Evolutionary conservation across 2,888 invertebrate genomes (phyloP).

Genomic region (Atherix ibis): DNA sequence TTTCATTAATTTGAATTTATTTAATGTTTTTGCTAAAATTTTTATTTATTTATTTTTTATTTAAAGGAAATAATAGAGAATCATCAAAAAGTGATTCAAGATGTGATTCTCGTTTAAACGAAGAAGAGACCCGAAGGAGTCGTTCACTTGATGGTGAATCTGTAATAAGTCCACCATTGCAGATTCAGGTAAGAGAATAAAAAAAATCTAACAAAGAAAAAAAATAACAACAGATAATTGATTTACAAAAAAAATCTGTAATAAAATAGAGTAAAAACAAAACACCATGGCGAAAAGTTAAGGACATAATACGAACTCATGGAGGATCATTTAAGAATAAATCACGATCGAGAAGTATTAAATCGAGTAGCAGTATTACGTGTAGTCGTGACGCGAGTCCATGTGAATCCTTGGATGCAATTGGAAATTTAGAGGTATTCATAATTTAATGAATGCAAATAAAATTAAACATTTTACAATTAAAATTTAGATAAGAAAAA

Average conservation of each 20-base stretch:
- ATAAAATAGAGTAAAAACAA: conserved; percentile 37
- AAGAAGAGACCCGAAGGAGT: conserved; percentile 20
- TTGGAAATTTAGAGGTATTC: conserved; percentile 9
- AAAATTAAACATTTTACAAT: not conserved
- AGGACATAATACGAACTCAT: conserved; percentile 55
- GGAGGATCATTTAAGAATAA: conserved; percentile 13
- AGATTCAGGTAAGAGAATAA: conserved; percentile 1
- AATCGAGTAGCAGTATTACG: conserved; percentile 12
- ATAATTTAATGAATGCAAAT: not conserved
- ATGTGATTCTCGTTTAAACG: conserved; percentile 17
- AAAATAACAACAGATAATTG: not conserved
- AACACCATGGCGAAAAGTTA: conserved; percentile 65
- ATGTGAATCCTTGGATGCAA: conserved; percentile 12
- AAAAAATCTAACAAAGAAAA: not conserved
- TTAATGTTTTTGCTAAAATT: too few species aligned
- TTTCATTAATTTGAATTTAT: too few species aligned
- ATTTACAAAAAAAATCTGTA: conserved; percentile 1
- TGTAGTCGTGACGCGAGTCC: conserved; percentile 15
- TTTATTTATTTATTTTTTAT: too few species aligned
- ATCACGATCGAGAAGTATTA: conserved; percentile 12
- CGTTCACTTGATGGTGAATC: conserved; percentile 22
- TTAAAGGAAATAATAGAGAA: too few species aligned
- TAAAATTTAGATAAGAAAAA: not conserved
- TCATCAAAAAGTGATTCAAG: conserved; percentile 27
- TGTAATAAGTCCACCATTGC: conserved; percentile 6